Evolutionary conservation across 2,113 vertebrate genomes (phyloP).

Genomic region (Sterrhoptilus dennistouni): DNA sequence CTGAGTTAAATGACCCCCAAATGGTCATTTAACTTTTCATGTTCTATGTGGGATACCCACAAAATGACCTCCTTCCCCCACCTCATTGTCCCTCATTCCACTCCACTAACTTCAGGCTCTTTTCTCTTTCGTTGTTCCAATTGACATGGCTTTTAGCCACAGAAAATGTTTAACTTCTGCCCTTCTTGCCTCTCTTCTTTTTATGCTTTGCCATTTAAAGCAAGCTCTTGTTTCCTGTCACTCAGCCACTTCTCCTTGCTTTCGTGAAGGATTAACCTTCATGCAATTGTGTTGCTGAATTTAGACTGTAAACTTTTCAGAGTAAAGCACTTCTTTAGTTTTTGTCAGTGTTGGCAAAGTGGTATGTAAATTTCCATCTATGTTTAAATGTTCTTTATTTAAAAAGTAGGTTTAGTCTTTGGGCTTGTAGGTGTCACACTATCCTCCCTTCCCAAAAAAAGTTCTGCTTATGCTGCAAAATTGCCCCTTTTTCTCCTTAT

Average conservation of each 20-base stretch:
- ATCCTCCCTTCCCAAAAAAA: neutral
- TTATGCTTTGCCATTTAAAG: neutral
- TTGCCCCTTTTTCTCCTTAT: neutral
- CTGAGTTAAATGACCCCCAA: neutral
- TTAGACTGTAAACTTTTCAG: neutral
- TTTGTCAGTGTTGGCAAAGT: neutral
- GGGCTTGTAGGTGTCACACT: neutral
- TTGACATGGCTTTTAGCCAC: neutral
- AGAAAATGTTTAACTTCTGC: neutral
- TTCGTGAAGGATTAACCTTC: conserved; percentile 15
- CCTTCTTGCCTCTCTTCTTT: neutral
- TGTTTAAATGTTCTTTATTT: neutral
- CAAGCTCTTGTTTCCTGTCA: neutral
- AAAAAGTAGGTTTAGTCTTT: neutral
- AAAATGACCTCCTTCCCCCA: neutral
- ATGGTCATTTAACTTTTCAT: neutral
- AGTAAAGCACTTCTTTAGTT: neutral
- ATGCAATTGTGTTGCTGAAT: neutral
- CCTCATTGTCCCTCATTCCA: neutral
- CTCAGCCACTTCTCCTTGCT: neutral
- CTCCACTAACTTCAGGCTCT: neutral
- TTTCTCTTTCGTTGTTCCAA: neutral
- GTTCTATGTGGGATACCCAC: neutral
- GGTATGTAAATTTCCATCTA: neutral
- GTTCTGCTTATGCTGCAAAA: neutral